Conservation (phyloP, 2,797 vertebrate genomes). For the Apogon talboti region DNA sequence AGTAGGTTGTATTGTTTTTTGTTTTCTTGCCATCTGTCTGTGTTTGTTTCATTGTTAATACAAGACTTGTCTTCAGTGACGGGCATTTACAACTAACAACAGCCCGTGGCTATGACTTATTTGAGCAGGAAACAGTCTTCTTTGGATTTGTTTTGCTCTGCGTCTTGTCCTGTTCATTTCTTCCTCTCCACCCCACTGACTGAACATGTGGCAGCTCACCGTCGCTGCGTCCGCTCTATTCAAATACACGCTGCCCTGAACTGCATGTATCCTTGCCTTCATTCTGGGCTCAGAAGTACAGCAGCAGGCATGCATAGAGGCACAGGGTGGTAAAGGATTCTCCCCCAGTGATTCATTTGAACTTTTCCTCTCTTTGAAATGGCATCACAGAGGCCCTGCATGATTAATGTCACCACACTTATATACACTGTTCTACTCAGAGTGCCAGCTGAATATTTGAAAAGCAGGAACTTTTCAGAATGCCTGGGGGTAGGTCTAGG, state of each 20-base stretch:
- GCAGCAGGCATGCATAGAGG: constrained; percentile 41
- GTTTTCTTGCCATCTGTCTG: constrained; percentile 15
- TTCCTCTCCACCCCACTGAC: constrained; percentile 5
- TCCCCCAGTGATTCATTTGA: constrained; percentile 72
- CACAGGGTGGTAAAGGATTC: constrained; percentile 45
- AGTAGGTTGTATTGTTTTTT: constrained; percentile 12
- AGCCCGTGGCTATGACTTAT: neutral
- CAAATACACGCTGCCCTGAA: constrained; percentile 44
- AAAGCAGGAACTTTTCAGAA: constrained; percentile 48
- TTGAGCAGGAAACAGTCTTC: neutral
- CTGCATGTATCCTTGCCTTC: constrained; percentile 40
- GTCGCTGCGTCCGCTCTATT: constrained; percentile 37
- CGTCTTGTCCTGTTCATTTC: constrained; percentile 1
- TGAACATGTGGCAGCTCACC: constrained; percentile 42
- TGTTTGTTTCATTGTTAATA: constrained; percentile 12
- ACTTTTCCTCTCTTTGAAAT: constrained; percentile 75
- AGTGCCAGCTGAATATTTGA: constrained; percentile 54
- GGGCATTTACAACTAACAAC: constrained; percentile 13
- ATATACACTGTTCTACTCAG: constrained; percentile 48
- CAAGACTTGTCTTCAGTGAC: neutral
- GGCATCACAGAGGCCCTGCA: constrained; percentile 70
- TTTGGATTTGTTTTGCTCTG: neutral
- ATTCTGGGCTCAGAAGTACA: constrained; percentile 44
- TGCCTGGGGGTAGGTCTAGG: constrained; percentile 28
- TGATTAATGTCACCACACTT: constrained; percentile 68